A percentile compares a stretch with the other conserved stretches of the same genome.
These are phyloP conservation scores for Micromussa lordhowensis DNA, from an alignment of 92 coral and sea anemone species.

Conservation along the genomic window DNA sequence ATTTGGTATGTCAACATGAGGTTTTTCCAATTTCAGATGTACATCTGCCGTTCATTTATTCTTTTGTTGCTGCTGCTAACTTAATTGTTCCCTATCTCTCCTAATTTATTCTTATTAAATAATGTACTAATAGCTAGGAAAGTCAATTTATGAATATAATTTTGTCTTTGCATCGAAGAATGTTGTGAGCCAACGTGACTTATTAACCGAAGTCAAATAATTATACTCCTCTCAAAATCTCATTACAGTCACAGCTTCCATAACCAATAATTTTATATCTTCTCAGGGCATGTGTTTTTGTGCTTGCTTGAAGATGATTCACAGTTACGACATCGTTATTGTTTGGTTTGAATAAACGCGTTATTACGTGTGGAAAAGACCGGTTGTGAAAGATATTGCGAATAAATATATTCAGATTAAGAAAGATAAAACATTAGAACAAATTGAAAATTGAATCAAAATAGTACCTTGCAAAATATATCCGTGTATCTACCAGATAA, in stretches of 20 bases:
- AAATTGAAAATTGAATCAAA: not conserved
- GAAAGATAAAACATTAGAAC: not conserved
- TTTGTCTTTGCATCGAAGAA: not conserved
- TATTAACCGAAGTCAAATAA: not conserved
- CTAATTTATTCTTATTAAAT: not conserved
- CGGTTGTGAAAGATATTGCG: not conserved
- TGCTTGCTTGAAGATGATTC: not conserved
- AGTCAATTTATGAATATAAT: not conserved
- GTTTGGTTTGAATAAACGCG: not conserved
- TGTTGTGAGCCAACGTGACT: no score
- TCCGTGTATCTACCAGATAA: not conserved
- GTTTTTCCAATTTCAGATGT: not conserved
- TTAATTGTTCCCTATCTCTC: not conserved
- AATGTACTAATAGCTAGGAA: not conserved
- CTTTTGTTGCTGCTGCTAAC: not conserved
- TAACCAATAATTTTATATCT: not conserved
- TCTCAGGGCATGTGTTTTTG: not conserved
- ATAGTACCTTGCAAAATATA: not conserved
- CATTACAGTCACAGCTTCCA: not conserved
- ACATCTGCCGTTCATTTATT: not conserved
- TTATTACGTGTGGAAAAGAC: not conserved
- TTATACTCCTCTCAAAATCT: not conserved
- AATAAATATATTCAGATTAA: not conserved
- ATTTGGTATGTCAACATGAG: not conserved
- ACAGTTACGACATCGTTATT: not conserved